Percentiles rank a stretch among this genome's conserved stretches.
Evolutionary conservation across 2,888 invertebrate species (phyloP).

Genomic region (Bombylius discolor): DNA sequence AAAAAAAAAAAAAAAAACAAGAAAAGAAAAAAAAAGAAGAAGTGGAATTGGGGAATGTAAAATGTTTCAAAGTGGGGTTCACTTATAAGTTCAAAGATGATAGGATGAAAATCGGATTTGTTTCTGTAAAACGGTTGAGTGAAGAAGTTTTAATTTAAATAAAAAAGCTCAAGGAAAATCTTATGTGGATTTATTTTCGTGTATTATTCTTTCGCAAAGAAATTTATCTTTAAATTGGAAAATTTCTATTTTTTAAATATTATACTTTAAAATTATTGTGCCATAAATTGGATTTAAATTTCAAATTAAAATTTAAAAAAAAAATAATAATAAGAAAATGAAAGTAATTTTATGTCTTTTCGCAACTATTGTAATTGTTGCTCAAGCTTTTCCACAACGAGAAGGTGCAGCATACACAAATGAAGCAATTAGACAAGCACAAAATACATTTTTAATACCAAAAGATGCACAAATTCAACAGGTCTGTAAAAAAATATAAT

Average conservation of each 20-base stretch:
- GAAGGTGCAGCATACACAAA: slow-evolving; percentile 74
- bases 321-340: slow-evolving; percentile 8
- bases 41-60: no score
- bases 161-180: no score
- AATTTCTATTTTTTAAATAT: no score
- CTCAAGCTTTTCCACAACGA: slow-evolving; percentile 51
- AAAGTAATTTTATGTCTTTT: slow-evolving; percentile 24
- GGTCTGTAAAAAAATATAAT: slow-evolving; percentile 31
- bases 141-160: neutral
- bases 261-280: no score
- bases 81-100: neutral
- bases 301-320: no score
- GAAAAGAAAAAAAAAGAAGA: no score
- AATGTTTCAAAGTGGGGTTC: neutral
- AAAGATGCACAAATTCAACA: slow-evolving; percentile 79
- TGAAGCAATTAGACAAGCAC: slow-evolving; percentile 77
- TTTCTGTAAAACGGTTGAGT: neutral
- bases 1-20: no score
- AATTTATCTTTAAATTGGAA: no score
- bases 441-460: slow-evolving; percentile 72
- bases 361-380: slow-evolving; percentile 40
- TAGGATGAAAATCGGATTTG: neutral
- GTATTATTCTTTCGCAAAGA: no score
- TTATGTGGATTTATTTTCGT: no score
- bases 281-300: neutral